These are phyloP conservation scores for Hyles vespertilio DNA, from an alignment of 1,140 invertebrate species.

Conservation along the genomic window DNA sequence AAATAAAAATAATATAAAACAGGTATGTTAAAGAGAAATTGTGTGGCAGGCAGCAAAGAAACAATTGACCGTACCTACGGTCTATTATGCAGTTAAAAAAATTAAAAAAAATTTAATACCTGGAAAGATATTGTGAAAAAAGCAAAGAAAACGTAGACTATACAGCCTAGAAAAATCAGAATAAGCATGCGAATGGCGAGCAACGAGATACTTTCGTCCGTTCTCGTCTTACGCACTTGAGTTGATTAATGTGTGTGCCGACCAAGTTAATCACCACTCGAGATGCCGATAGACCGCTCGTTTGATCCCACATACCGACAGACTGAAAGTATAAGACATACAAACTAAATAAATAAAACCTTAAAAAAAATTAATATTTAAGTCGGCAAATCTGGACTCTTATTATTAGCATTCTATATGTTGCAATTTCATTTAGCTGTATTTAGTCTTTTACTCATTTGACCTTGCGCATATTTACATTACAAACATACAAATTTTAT, in stretches of 20 bases:
- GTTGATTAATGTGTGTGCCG: conserved; percentile 64
- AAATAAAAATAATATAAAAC: no score
- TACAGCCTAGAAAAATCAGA: conserved; percentile 7
- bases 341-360: not conserved
- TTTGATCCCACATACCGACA: conserved; percentile 6
- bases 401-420: no score
- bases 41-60: no score
- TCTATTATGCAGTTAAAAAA: no score
- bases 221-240: conserved; percentile 56
- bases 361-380: not conserved
- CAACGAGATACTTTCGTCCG: conserved; percentile 44
- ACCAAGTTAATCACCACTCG: conserved; percentile 58
- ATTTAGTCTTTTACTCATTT: no score
- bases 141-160: not conserved
- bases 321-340: conserved; percentile 2
- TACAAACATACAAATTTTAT: no score
- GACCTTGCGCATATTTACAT: no score
- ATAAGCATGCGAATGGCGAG: conserved; percentile 24
- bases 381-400: no score
- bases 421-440: no score
- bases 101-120: no score
- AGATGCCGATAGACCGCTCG: conserved; percentile 30
- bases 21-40: no score
- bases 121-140: not conserved
- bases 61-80: no score